Evolutionary conservation across 92 coral and sea anemone species (phyloP).

Genomic region (Bergia sp.): DNA sequence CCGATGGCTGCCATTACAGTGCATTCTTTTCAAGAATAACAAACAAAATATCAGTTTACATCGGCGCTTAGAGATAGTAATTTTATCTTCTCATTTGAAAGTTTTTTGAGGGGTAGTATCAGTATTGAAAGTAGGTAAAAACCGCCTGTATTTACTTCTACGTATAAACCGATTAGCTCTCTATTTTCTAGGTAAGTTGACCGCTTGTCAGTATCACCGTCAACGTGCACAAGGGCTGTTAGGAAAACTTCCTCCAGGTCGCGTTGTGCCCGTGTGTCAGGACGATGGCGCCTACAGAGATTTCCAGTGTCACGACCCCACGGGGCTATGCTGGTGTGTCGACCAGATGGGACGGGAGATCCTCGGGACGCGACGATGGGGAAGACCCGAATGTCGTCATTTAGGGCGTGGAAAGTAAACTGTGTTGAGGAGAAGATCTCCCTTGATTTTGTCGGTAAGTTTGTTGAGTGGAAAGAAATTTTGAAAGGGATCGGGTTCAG

Average conservation of each 20-base stretch:
- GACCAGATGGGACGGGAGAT: slow-evolving; percentile 73
- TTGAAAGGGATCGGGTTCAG: background rate
- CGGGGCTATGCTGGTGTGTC: slow-evolving; percentile 96
- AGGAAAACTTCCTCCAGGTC: slow-evolving; percentile 68
- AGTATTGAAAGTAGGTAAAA: too few relatives aligned
- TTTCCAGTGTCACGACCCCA: slow-evolving; percentile 74
- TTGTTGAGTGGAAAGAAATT: background rate
- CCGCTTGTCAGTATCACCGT: slow-evolving; percentile 77
- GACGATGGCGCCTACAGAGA: slow-evolving; percentile 71
- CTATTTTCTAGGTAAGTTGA: slow-evolving; percentile 58
- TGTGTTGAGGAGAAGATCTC: background rate
- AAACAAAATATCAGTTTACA: too few relatives aligned
- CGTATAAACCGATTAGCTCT: too few relatives aligned
- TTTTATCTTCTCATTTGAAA: too few relatives aligned
- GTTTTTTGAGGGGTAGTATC: too few relatives aligned
- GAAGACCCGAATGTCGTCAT: slow-evolving; percentile 60
- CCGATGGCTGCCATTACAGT: too few relatives aligned
- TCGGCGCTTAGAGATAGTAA: too few relatives aligned
- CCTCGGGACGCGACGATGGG: slow-evolving; percentile 80
- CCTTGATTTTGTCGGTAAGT: background rate
- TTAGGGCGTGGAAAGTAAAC: slow-evolving; percentile 41
- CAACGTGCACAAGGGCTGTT: slow-evolving; percentile 74
- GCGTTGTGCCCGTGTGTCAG: slow-evolving; percentile 74
- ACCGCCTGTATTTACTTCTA: background rate
- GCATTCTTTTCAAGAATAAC: too few relatives aligned